These are phyloP conservation scores for Oreochromis grahami DNA, from an alignment of 2,797 vertebrate genomes.

Conservation along the genomic window DNA sequence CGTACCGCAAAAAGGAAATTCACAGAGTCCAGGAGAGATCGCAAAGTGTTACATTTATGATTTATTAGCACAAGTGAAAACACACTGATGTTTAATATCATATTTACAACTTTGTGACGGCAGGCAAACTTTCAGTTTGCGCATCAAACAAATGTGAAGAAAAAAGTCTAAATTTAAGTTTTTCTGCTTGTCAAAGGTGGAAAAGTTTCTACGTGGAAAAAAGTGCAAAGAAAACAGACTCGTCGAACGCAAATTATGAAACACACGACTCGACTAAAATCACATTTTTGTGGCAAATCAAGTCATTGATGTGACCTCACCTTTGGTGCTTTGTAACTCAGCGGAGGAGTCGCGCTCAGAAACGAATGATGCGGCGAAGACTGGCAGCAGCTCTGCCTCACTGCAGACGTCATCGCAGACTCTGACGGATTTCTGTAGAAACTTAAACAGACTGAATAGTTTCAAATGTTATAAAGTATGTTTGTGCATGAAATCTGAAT, in stretches of 20 bases:
- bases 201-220: background rate
- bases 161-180: background rate
- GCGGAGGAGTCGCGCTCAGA: rapidly evolving
- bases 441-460: background rate
- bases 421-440: background rate
- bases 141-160: too few species aligned
- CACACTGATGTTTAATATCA: background rate
- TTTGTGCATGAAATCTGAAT: background rate
- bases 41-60: background rate
- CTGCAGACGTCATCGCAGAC: rapidly evolving
- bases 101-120: background rate
- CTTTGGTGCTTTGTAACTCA: background rate
- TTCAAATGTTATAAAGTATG: background rate
- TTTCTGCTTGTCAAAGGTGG: background rate
- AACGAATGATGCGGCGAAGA: rapidly evolving
- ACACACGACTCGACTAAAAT: background rate
- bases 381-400: background rate
- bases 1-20: too few species aligned
- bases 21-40: background rate
- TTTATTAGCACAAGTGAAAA: background rate
- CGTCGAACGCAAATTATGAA: background rate
- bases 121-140: background rate
- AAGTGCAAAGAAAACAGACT: background rate
- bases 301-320: background rate
- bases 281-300: background rate